Percentiles rank a stretch among this genome's conserved stretches.
phyloP scores from a whole-genome alignment of 53 echinoderm and acorn worm genomes.

The Holothuria scabra region DNA sequence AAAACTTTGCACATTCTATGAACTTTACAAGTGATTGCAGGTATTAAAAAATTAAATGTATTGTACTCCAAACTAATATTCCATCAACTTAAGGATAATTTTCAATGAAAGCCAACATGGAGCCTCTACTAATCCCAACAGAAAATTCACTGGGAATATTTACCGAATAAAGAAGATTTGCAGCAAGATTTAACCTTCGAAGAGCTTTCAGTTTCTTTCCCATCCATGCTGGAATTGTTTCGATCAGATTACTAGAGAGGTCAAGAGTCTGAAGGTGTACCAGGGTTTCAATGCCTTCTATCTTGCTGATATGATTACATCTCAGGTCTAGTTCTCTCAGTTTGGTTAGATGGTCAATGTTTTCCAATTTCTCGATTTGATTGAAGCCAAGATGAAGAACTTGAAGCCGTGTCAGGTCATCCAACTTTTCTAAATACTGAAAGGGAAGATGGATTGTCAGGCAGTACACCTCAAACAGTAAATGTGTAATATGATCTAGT shows the following conservation, averaged over 20 bases:
- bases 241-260: slow-evolving; percentile 85
- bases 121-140: too few relatives aligned
- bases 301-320: slow-evolving; percentile 77
- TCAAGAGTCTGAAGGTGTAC: slow-evolving; percentile 81
- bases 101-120: too few relatives aligned
- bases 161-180: slow-evolving; percentile 87
- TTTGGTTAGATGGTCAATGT: slow-evolving; percentile 69
- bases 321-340: slow-evolving; percentile 86
- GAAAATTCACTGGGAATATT: slow-evolving; percentile 25
- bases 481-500: too few relatives aligned
- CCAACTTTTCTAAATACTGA: slow-evolving; percentile 95
- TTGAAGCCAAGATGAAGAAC: slow-evolving; percentile 82
- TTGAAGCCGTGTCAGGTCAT: slow-evolving; percentile 75
- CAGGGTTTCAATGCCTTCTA: slow-evolving; percentile 91
- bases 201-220: slow-evolving; percentile 83
- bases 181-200: slow-evolving; percentile 71
- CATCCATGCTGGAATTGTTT: slow-evolving; percentile 84
- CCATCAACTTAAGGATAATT: too few relatives aligned
- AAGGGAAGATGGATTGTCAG: not conserved
- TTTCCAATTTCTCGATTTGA: slow-evolving; percentile 87
- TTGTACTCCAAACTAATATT: too few relatives aligned
- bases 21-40: too few relatives aligned
- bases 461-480: too few relatives aligned
- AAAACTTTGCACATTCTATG: too few relatives aligned
- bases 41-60: too few relatives aligned